These are phyloP conservation scores for Epistrophe grossulariae DNA, from an alignment of 2,888 invertebrate genomes.

Conservation along the genomic window DNA sequence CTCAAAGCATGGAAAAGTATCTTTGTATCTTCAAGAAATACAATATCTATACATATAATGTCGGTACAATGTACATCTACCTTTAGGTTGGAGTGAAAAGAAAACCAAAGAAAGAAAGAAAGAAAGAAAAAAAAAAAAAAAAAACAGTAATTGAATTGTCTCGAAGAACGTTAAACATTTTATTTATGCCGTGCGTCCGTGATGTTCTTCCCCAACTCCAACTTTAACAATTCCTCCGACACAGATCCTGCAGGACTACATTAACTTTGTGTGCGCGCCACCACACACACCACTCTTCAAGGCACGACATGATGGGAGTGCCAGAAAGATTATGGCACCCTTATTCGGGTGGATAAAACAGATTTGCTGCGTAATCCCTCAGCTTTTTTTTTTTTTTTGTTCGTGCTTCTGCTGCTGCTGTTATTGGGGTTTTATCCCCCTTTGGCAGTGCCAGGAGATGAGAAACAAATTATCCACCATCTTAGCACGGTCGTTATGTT, in stretches of 20 bases:
- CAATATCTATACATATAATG: too few species aligned
- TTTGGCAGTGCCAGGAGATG: conserved; percentile 60
- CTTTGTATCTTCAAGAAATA: conserved; percentile 40
- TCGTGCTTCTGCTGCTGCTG: conserved; percentile 5
- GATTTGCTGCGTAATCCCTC: conserved; percentile 76
- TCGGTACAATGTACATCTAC: background rate
- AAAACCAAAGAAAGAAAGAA: background rate
- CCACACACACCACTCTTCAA: conserved; percentile 29
- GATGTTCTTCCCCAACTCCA: background rate
- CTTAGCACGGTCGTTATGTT: conserved; percentile 73
- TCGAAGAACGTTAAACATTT: conserved; percentile 74
- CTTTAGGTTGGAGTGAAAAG: background rate
- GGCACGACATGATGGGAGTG: conserved; percentile 58
- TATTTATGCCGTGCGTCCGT: conserved; percentile 60
- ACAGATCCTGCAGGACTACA: conserved; percentile 61
- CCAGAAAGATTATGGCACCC: conserved; percentile 74
- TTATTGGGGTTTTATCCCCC: conserved; percentile 46
- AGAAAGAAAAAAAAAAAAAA: too few species aligned
- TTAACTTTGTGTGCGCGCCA: conserved; percentile 64
- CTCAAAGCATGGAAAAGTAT: conserved; percentile 42
- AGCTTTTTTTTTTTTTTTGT: conserved; percentile 61
- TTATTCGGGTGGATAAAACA: conserved; percentile 76
- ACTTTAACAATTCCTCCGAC: conserved; percentile 1
- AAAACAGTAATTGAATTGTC: conserved; percentile 72
- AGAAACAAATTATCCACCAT: conserved; percentile 76